Evolutionary conservation across 2,888 invertebrate species (phyloP).

Genomic region (Camptogramma bilineatum): DNA sequence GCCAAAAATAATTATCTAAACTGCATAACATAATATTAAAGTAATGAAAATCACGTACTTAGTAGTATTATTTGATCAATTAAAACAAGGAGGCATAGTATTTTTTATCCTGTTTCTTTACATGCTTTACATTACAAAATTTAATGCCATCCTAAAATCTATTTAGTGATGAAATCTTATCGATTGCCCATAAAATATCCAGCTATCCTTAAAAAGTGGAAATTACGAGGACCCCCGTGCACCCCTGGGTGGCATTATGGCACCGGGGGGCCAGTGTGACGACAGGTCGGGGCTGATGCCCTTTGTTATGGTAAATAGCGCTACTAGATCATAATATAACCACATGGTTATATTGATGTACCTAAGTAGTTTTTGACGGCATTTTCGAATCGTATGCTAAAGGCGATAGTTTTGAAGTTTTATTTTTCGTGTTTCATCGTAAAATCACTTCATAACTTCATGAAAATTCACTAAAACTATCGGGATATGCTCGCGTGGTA

Average conservation of each 20-base stretch:
- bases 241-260: constrained; percentile 35
- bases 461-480: no score
- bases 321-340: constrained; percentile 23
- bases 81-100: no score
- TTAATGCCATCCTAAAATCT: constrained; percentile 3
- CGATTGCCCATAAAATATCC: constrained; percentile 15
- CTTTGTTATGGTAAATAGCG: constrained; percentile 40
- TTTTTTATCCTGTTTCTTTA: not conserved
- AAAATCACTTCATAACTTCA: no score
- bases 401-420: no score
- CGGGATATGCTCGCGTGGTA: no score
- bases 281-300: constrained; percentile 33
- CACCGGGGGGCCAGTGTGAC: constrained; percentile 42
- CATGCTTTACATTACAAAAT: not conserved
- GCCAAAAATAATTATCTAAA: no score
- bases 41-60: no score
- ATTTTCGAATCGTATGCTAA: no score
- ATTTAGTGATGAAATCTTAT: constrained; percentile 13
- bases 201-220: constrained; percentile 19
- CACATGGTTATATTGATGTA: constrained; percentile 3
- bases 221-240: constrained; percentile 38
- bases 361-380: no score
- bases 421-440: no score
- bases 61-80: no score
- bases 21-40: no score